Evolutionary conservation across 2,888 invertebrate genomes (phyloP), one percentile per base, ranked within the genome.

Genomic region (Eulithis prunata): DNA sequence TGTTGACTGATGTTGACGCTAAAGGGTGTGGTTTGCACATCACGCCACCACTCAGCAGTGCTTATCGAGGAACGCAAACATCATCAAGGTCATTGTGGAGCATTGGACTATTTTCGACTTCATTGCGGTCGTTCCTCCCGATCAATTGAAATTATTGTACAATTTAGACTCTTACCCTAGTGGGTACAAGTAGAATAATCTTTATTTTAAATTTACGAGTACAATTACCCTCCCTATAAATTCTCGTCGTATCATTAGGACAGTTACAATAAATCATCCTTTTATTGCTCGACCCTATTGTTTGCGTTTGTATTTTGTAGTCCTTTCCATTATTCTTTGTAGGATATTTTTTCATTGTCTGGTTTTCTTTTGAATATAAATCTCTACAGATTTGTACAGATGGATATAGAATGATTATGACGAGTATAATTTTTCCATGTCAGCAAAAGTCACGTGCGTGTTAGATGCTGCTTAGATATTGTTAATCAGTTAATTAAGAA

Each of bases 251-350:
- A 81, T 82, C 78, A 80, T 78, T 82, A 77, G 83, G 86, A 88
- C 87, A 52, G 85, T 77, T 71, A 77, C 77, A 71, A 90, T 91
- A 91, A 88, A 91, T 92, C 89, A 89, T 88, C 79, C 83, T 86
- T 88, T 90, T 87, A 89, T 90, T 77, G 75, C 75, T 70, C 64
- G 69, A 58, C 83, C 84, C 89, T 79, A 82, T 85, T 86, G 84
- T 88, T 84, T 79, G 80, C 75, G 69, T 72, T 75, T 70, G 75
- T 79, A 71, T 85, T 83, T 83, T 77, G 73, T 76, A 75, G 73
- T 79, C 86, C 80, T 87, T 79, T 74, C 76, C 75, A 81, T 78
- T 75, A 75, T 76, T 70, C 67, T 71, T 70, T 78, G 70, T 73
- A 79, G 76, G 72, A 76, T 72, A 67, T 73, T 76, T 78, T 78